A percentile compares a stretch with the other conserved stretches of the same genome.
phyloP scores from a whole-genome alignment of 2,797 vertebrate species.

The Cynodonichthys magdalenae region DNA sequence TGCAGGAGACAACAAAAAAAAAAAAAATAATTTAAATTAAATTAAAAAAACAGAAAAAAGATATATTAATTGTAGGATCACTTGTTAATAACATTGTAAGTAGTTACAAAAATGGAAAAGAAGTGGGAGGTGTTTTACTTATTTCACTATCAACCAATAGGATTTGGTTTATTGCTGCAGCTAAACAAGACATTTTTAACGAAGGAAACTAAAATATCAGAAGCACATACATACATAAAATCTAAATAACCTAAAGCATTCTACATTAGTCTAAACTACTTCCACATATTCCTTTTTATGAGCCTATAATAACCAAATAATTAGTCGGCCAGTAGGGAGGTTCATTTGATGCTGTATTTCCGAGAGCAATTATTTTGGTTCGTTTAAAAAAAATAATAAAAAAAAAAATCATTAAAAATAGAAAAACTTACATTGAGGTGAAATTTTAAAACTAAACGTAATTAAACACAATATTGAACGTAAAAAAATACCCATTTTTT shows the following conservation, averaged over 20 bases:
- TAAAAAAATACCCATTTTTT: neutral
- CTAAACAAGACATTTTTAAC: neutral
- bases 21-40: neutral
- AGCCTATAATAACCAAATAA: neutral
- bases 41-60: too few species aligned
- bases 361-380: too few species aligned
- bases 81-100: neutral
- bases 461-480: neutral
- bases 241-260: neutral
- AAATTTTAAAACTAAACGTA: too few species aligned
- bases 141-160: neutral
- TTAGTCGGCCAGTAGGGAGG: neutral
- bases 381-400: too few species aligned
- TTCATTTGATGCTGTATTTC: too few species aligned
- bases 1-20: conserved; percentile 43
- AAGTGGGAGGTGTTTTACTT: neutral
- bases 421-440: too few species aligned
- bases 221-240: neutral
- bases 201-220: neutral
- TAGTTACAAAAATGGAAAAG: too few species aligned
- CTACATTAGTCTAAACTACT: neutral
- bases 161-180: neutral
- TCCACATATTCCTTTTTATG: neutral
- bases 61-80: neutral
- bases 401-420: too few species aligned